Evolutionary conservation across 1,140 invertebrate genomes (phyloP).

Genomic region (Psilanteris sp.): DNA sequence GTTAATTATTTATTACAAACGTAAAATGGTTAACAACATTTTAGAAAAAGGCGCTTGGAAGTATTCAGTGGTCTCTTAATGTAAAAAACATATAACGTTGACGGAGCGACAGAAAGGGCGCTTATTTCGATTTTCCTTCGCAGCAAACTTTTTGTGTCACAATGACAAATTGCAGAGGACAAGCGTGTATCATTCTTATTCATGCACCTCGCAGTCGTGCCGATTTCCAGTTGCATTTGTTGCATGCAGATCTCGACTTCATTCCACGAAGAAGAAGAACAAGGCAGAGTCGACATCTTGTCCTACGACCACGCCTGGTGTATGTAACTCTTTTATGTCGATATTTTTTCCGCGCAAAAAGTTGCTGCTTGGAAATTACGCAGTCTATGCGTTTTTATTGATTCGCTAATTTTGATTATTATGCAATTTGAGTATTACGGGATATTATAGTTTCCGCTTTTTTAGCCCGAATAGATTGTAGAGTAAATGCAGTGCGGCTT

Average conservation of each 20-base stretch:
- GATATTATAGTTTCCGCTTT: slow-evolving; percentile 4
- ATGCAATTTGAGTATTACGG: slow-evolving; percentile 32
- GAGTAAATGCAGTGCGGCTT: not conserved
- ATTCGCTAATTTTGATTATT: slow-evolving; percentile 45
- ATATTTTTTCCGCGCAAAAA: slow-evolving; percentile 56
- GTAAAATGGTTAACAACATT: too few species aligned
- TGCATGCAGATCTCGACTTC: slow-evolving; percentile 68
- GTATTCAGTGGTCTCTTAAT: too few species aligned
- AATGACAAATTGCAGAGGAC: slow-evolving; percentile 63
- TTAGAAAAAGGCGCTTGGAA: too few species aligned
- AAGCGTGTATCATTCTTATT: slow-evolving; percentile 63
- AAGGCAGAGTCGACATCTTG: slow-evolving; percentile 66
- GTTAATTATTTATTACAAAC: too few species aligned
- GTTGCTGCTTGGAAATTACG: slow-evolving; percentile 20
- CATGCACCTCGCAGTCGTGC: slow-evolving; percentile 62
- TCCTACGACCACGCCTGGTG: slow-evolving; percentile 71
- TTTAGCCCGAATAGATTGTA: not conserved
- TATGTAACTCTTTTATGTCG: slow-evolving; percentile 60
- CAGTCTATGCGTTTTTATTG: slow-evolving; percentile 31
- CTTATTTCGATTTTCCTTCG: slow-evolving; percentile 55
- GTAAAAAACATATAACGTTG: slow-evolving; percentile 13
- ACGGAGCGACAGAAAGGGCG: slow-evolving; percentile 38
- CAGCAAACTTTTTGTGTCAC: slow-evolving; percentile 55
- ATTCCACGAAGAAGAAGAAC: slow-evolving; percentile 69
- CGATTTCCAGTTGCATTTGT: slow-evolving; percentile 70